These are phyloP conservation scores for Styela plicata DNA, from an alignment of 23 tunicate species.

Conservation along the genomic window DNA sequence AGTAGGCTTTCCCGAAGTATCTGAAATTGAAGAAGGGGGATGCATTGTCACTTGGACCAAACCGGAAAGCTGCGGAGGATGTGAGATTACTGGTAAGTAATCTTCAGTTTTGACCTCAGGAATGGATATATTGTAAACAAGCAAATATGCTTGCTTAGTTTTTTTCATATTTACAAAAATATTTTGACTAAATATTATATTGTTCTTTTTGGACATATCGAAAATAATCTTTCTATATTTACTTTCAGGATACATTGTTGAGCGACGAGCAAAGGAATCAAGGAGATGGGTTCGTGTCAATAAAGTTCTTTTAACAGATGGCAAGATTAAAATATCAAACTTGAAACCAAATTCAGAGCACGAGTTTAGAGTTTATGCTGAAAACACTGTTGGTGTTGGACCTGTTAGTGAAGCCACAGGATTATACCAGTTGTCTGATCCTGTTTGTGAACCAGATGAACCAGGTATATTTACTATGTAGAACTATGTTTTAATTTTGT, in stretches of 20 bases:
- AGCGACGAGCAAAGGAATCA: slow-evolving; percentile 67
- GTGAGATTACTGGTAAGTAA: neutral
- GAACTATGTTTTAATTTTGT: no score
- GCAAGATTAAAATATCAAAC: slow-evolving; percentile 38
- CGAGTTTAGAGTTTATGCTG: slow-evolving; percentile 88
- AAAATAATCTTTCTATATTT: neutral
- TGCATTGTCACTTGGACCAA: slow-evolving; percentile 74
- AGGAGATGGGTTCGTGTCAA: slow-evolving; percentile 83
- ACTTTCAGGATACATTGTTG: slow-evolving; percentile 80
- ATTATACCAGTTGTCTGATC: slow-evolving; percentile 48
- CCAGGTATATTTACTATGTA: slow-evolving; percentile 46
- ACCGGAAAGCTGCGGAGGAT: slow-evolving; percentile 50
- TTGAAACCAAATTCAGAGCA: slow-evolving; percentile 60
- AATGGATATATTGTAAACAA: no score
- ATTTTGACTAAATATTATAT: no score
- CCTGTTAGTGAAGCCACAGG: slow-evolving; percentile 64
- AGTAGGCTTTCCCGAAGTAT: slow-evolving; percentile 44
- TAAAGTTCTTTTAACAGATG: slow-evolving; percentile 46
- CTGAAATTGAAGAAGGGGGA: slow-evolving; percentile 50
- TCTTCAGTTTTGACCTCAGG: neutral
- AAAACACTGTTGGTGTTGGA: slow-evolving; percentile 86
- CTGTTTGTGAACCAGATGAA: slow-evolving; percentile 73
- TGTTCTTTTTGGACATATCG: no score
- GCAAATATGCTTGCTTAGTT: no score
- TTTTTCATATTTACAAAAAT: no score